A percentile compares a stretch with the other conserved stretches of the same genome.
phyloP scores from a whole-genome alignment of 2,888 invertebrate genomes.

The Beris morrisii region DNA sequence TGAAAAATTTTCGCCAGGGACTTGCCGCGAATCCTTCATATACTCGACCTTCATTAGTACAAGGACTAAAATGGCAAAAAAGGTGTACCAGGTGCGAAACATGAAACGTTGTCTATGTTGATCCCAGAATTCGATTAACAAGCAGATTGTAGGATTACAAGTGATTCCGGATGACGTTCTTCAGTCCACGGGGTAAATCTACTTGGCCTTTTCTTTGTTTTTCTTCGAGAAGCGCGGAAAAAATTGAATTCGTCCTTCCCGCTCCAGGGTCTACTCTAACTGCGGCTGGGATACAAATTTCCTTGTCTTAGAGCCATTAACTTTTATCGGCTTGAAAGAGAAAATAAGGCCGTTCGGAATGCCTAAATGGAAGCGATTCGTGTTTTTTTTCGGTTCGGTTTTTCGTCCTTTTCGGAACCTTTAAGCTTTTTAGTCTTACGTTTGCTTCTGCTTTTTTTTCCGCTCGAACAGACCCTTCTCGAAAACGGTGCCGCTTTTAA shows the following conservation, averaged over 20 bases:
- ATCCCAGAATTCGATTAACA: conserved; percentile 13
- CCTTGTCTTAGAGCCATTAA: conserved; percentile 14
- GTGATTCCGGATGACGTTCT: conserved; percentile 6
- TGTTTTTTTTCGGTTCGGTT: neutral
- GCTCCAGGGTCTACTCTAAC: neutral
- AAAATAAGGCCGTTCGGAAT: neutral
- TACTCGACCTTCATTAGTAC: neutral
- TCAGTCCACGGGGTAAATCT: neutral
- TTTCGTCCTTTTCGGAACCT: neutral
- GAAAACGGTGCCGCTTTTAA: conserved; percentile 29
- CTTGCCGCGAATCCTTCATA: too few relatives aligned
- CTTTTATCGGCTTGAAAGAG: conserved; percentile 8
- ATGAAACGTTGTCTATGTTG: conserved; percentile 4
- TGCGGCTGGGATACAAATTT: conserved; percentile 5
- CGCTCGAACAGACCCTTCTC: neutral
- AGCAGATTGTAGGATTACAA: conserved; percentile 12
- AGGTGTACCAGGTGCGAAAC: conserved; percentile 5
- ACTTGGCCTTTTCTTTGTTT: neutral
- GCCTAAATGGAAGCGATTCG: conserved; percentile 14
- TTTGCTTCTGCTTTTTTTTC: neutral
- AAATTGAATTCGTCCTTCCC: conserved; percentile 4
- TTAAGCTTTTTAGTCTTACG: neutral
- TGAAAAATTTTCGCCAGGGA: too few relatives aligned
- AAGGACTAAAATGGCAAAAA: neutral
- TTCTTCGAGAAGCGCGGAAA: neutral